Percentiles rank a stretch among this genome's conserved stretches.
phyloP scores from a whole-genome alignment of 2,797 vertebrate genomes.

The Gallirallus australis region DNA sequence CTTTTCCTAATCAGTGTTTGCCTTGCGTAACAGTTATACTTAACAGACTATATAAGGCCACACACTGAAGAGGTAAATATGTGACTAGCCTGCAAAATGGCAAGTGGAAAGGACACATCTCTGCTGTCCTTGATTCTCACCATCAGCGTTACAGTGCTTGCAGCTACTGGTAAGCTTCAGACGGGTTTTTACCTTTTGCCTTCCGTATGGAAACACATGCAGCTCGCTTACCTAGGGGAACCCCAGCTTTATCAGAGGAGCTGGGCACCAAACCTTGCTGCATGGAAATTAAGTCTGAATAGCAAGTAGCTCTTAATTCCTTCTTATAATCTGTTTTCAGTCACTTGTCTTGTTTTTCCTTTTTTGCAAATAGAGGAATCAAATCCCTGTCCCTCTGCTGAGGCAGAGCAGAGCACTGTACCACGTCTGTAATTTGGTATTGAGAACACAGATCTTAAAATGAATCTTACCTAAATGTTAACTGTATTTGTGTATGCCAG shows the following conservation, averaged over 20 bases:
- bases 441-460: fast-evolving
- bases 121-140: not conserved
- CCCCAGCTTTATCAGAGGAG: not conserved
- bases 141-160: not conserved
- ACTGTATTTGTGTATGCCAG: not conserved
- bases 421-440: not conserved
- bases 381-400: not conserved
- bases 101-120: not conserved
- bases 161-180: not conserved
- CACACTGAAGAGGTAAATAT: not conserved
- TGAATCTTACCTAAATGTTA: not conserved
- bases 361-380: not conserved
- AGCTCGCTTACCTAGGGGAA: not conserved
- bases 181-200: not conserved
- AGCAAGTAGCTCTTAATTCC: not conserved
- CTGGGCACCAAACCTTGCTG: not conserved
- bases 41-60: not conserved
- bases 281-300: not conserved
- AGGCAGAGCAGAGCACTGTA: not conserved
- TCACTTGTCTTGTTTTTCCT: not conserved
- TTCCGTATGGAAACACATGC: not conserved
- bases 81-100: not conserved
- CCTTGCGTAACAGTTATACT: not conserved
- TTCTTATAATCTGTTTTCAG: not conserved
- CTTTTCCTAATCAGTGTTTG: not conserved